These are phyloP conservation scores for Sardinella longiceps DNA, from an alignment of 2,797 vertebrate genomes.

Conservation along the genomic window DNA sequence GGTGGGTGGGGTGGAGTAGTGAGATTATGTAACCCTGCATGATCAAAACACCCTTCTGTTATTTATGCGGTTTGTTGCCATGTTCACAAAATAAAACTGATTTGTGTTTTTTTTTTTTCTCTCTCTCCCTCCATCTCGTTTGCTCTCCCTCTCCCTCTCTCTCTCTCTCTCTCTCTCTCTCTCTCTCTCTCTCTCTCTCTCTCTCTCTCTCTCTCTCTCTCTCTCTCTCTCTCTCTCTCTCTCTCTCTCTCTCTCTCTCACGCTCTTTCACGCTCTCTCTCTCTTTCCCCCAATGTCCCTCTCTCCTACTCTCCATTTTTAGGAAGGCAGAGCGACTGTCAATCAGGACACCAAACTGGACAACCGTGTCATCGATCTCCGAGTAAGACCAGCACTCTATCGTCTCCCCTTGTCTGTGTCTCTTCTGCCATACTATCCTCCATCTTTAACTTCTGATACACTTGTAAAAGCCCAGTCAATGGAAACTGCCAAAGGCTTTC, in stretches of 20 bases:
- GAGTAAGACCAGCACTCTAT: constrained; percentile 78
- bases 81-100: neutral
- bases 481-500: constrained; percentile 25
- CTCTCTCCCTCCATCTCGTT: constrained; percentile 1
- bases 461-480: neutral
- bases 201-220: too few species aligned
- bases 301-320: constrained; percentile 36
- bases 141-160: neutral
- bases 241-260: neutral
- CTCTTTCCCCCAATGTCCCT: neutral
- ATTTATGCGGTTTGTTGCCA: neutral
- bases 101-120: neutral
- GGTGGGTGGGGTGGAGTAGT: neutral
- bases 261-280: neutral
- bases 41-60: neutral
- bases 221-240: neutral
- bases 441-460: neutral
- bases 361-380: constrained; percentile 96
- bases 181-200: neutral
- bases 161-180: neutral
- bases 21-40: neutral
- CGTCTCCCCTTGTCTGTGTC: neutral
- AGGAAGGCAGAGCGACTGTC: constrained; percentile 98
- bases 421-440: neutral
- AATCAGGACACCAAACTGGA: constrained; percentile 98